Percentiles rank a stretch among this genome's conserved stretches.
Evolutionary conservation across 2,797 vertebrate genomes (phyloP).

Genomic region (Diceros bicornis): DNA sequence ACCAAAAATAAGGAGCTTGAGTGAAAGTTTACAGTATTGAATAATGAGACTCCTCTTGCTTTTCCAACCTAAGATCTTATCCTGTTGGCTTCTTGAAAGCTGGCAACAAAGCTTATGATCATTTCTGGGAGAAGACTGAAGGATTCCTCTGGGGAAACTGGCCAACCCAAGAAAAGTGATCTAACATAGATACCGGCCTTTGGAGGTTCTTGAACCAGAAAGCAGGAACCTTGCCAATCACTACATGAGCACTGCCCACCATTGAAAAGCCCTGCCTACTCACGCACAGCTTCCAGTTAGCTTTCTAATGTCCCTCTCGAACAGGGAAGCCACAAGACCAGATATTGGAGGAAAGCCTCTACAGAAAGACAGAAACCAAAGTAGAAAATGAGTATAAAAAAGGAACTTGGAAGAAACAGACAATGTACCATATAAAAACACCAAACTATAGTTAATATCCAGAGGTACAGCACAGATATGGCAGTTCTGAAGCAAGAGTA

Average conservation of each 20-base stretch:
- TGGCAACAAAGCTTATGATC: neutral
- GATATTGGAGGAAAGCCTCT: neutral
- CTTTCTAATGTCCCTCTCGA: neutral
- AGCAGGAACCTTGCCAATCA: neutral
- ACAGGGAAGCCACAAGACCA: neutral
- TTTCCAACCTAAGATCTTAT: neutral
- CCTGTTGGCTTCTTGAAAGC: neutral
- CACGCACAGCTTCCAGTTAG: neutral
- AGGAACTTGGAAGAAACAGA: neutral
- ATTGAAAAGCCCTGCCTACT: neutral
- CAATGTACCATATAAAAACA: neutral
- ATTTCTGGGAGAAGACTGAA: neutral
- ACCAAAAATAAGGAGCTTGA: neutral
- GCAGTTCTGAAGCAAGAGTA: neutral
- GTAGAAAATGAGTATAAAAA: slow-evolving; percentile 10
- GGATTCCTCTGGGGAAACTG: neutral
- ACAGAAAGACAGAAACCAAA: slow-evolving; percentile 10
- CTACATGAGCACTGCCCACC: neutral
- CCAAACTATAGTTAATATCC: neutral
- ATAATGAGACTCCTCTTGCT: neutral
- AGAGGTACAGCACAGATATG: neutral
- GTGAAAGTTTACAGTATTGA: neutral
- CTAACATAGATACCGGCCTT: neutral
- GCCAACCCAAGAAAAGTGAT: neutral
- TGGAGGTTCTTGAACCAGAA: slow-evolving; percentile 22